Evolutionary conservation across 2,888 invertebrate genomes (phyloP).

Genomic region (Melinaea marsaeus): DNA sequence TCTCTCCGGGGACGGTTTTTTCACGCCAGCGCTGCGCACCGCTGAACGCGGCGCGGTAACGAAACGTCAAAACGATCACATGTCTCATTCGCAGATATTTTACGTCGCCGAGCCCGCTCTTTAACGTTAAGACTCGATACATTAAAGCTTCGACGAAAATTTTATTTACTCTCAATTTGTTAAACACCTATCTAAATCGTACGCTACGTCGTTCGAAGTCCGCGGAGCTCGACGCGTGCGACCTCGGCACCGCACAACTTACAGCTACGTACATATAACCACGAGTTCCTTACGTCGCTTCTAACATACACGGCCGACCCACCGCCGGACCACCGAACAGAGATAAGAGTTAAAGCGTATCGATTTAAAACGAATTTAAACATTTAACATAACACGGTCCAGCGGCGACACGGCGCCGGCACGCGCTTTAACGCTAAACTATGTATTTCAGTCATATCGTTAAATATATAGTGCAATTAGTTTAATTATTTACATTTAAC

Average conservation of each 20-base stretch:
- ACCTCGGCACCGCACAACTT: conserved; percentile 61
- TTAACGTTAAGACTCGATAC: conserved; percentile 45
- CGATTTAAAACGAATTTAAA: conserved; percentile 64
- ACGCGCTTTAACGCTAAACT: conserved; percentile 52
- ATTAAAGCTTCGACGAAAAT: conserved; percentile 65
- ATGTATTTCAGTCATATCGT: conserved; percentile 70
- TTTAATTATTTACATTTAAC: conserved; percentile 65
- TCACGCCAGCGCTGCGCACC: conserved; percentile 10
- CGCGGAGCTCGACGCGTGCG: conserved; percentile 49
- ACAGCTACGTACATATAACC: conserved; percentile 52
- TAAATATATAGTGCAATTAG: conserved; percentile 62
- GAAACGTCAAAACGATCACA: conserved; percentile 18
- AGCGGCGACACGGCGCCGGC: conserved; percentile 49
- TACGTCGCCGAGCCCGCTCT: conserved; percentile 51
- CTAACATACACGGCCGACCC: conserved; percentile 56
- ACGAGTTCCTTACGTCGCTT: conserved; percentile 53
- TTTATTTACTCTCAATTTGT: conserved; percentile 68
- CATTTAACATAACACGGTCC: conserved; percentile 47
- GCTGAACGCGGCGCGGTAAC: conserved; percentile 12
- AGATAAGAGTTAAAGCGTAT: conserved; percentile 70
- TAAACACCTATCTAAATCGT: conserved; percentile 75
- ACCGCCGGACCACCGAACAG: conserved; percentile 50
- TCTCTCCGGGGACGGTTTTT: conserved; percentile 70
- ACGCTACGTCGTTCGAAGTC: conserved; percentile 58
- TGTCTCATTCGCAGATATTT: conserved; percentile 7